Evolutionary conservation across 2,888 invertebrate genomes (phyloP), one percentile per base, ranked within the genome.

Genomic region (Myathropa florea): DNA sequence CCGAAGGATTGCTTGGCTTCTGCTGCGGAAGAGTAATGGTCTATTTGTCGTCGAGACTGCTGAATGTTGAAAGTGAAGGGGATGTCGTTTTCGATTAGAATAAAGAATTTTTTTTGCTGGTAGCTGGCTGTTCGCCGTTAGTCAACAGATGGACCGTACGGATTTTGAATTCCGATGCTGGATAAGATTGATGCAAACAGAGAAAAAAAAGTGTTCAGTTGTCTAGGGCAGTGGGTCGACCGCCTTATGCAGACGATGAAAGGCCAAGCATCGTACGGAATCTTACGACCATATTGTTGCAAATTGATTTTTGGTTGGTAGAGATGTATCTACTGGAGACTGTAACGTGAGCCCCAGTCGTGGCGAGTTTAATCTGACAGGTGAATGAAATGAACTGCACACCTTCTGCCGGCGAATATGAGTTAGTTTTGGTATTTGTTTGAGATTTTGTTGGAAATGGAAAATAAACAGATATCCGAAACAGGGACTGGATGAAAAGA

Each of bases 1-100:
- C 67, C 77, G 73, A 73, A 64, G 68, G 71, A 84, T 71, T 80
- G 75, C 30, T 21, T 59, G 6, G 65, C 24, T 59, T 33, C 73
- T 78, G 18, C 64, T 65, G 73, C 63, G 59, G 61, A 77, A 77
- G 68, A 82, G 33, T 53, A 53, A 82, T 85, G 82, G 77, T 14
- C 82, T 85, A 85, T 85, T 85, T 85, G 85, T 85, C 85, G 77
- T 82, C 82, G 73, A 77, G 82, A 82, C 82, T 77, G 70, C 73
- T 70, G 84, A 61, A 81, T 75, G 80, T 80, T 80, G 61, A 60
- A 73, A 73, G 71, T 70, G 64, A 82, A 70, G 60, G 68, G 72
- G 72, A 73, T 70, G 73, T 70, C 71, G 70, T 60, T 70, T 73
- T 77, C 82, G 60, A 77, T 85, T 79, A 70, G 71, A 85, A 76